Conservation (phyloP, 2,113 vertebrate genomes). For the Caranx ignobilis region DNA sequence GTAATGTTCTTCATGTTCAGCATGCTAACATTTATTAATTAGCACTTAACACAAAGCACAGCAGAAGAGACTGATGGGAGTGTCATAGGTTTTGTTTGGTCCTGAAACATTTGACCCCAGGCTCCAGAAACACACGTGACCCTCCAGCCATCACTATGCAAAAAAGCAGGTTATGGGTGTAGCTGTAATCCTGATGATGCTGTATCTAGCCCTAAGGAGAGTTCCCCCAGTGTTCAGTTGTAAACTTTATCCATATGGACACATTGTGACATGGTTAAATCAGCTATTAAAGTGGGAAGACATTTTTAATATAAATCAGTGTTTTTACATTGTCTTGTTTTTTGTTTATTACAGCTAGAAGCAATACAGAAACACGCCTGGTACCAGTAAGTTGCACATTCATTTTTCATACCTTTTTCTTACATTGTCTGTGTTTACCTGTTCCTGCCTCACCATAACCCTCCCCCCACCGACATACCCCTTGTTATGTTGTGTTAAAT, state of each 20-base stretch:
- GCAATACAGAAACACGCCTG: conserved; percentile 93
- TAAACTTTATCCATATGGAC: not conserved
- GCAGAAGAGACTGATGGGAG: not conserved
- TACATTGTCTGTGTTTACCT: not conserved
- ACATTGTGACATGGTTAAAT: not conserved
- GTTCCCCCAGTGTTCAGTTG: not conserved
- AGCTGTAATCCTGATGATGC: too few relatives aligned
- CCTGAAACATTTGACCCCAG: not conserved
- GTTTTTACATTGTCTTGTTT: conserved; percentile 35
- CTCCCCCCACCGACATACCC: too few relatives aligned
- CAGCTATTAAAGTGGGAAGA: not conserved
- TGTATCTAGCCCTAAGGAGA: not conserved
- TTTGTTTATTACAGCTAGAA: conserved; percentile 85
- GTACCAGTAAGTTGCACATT: conserved; percentile 90
- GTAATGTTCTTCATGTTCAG: not conserved
- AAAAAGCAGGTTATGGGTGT: not conserved
- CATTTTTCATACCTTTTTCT: not conserved
- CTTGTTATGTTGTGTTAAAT: too few relatives aligned
- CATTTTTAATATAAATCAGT: not conserved
- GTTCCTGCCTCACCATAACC: too few relatives aligned
- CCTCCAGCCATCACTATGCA: not conserved
- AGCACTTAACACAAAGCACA: not conserved
- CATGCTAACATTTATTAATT: not conserved
- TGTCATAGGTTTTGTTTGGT: not conserved
- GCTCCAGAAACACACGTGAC: not conserved